Conservation (phyloP, 2,888 invertebrate species). For the Orthonychiurus folsomi region DNA sequence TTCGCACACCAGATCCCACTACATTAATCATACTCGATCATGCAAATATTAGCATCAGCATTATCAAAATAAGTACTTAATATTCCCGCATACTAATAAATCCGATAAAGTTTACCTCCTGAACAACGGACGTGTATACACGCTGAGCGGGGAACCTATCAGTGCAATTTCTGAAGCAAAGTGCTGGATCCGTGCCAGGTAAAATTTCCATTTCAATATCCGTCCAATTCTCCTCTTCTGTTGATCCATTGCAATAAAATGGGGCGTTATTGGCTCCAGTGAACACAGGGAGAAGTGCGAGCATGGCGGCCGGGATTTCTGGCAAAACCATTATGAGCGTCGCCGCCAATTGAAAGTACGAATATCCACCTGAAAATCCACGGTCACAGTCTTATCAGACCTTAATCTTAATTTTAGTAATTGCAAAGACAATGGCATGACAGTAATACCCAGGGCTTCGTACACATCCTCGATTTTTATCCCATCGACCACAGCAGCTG, state of each 20-base stretch:
- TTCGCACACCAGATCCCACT: conserved; percentile 30
- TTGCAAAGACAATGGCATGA: neutral
- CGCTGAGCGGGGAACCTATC: neutral
- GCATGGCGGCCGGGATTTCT: conserved; percentile 19
- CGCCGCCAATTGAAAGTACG: conserved; percentile 14
- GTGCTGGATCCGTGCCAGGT: neutral
- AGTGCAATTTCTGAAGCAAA: conserved; percentile 1
- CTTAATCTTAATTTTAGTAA: neutral
- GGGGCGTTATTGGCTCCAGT: conserved; percentile 16
- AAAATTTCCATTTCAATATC: neutral
- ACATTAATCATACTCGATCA: conserved; percentile 4
- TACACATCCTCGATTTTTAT: conserved; percentile 9
- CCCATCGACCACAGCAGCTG: neutral
- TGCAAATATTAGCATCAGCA: neutral
- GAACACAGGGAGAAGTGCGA: conserved; percentile 18
- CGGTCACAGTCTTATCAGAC: neutral
- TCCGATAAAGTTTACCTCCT: conserved; percentile 12
- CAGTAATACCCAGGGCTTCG: conserved; percentile 4
- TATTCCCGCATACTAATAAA: too few species aligned
- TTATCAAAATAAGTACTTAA: neutral
- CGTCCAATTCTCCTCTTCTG: neutral
- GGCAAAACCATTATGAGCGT: conserved; percentile 17
- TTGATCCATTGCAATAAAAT: neutral
- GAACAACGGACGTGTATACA: neutral
- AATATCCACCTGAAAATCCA: conserved; percentile 16